phyloP scores from a whole-genome alignment of 2,113 vertebrate genomes.

The Prunella himalayana region DNA sequence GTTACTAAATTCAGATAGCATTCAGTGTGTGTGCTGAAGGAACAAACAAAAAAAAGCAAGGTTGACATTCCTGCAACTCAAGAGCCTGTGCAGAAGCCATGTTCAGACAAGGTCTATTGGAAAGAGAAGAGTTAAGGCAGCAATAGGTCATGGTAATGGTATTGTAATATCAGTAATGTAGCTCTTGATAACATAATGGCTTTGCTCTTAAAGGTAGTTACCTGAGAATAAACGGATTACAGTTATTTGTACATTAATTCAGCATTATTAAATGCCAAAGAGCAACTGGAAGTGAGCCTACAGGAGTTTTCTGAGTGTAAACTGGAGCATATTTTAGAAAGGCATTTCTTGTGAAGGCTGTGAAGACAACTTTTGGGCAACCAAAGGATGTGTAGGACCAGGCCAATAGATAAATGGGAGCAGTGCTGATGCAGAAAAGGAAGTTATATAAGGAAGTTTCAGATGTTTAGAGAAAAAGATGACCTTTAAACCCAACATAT shows the following conservation, averaged over 20 bases:
- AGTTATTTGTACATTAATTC: not conserved
- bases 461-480: not conserved
- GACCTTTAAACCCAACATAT: not conserved
- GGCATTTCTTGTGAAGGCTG: not conserved
- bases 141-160: not conserved
- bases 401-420: not conserved
- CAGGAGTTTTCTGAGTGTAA: not conserved
- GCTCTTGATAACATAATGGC: not conserved
- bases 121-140: not conserved
- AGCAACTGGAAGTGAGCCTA: not conserved
- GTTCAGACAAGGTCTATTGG: not conserved
- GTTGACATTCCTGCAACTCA: not conserved
- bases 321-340: not conserved
- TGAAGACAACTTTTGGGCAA: not conserved
- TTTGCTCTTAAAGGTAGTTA: not conserved
- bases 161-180: not conserved
- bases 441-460: not conserved
- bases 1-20: not conserved
- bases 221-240: not conserved
- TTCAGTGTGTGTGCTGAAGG: not conserved
- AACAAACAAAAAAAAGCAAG: not conserved
- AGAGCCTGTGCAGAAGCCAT: not conserved
- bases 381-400: not conserved
- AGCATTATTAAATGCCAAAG: not conserved
- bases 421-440: not conserved